phyloP scores from a whole-genome alignment of 2,888 invertebrate genomes.

The Zaprionus obscuricornis region DNA sequence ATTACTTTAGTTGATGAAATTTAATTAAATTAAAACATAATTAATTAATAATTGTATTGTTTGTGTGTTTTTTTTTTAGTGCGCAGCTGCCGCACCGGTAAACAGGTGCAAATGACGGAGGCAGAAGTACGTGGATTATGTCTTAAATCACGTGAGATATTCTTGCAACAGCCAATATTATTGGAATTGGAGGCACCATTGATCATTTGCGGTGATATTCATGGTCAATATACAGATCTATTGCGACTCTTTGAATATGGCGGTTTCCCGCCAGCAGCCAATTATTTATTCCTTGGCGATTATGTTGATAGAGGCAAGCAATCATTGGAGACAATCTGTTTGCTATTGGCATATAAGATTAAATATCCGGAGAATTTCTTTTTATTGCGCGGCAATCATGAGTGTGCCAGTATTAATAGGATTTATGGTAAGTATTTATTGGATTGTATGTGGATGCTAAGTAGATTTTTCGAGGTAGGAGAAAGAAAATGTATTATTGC shows the following conservation, averaged over 20 bases:
- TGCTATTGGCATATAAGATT: conserved; percentile 98
- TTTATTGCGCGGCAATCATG: conserved; percentile 98
- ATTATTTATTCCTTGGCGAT: conserved; percentile 99
- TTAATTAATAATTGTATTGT: no score
- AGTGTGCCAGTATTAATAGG: conserved; percentile 99
- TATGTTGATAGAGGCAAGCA: conserved; percentile 99
- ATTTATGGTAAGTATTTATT: conserved; percentile 90
- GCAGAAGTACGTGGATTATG: conserved; percentile 98
- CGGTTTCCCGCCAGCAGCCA: conserved; percentile 99
- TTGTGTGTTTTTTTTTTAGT: no score
- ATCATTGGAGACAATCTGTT: conserved; percentile 98
- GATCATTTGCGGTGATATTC: conserved; percentile 99
- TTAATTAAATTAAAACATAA: no score
- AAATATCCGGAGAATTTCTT: conserved; percentile 99
- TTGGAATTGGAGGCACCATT: conserved; percentile 99
- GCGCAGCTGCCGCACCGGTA: no score
- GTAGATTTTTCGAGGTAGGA: no score
- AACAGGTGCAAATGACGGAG: conserved; percentile 99
- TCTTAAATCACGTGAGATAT: conserved; percentile 99
- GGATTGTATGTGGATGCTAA: no score
- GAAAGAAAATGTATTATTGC: neutral
- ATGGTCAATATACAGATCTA: conserved; percentile 99
- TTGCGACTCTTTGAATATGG: conserved; percentile 99
- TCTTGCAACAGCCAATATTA: conserved; percentile 98
- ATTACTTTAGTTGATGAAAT: no score